Evolutionary conservation across 1,140 invertebrate species (phyloP).

Genomic region (Drosophila sturtevanti): DNA sequence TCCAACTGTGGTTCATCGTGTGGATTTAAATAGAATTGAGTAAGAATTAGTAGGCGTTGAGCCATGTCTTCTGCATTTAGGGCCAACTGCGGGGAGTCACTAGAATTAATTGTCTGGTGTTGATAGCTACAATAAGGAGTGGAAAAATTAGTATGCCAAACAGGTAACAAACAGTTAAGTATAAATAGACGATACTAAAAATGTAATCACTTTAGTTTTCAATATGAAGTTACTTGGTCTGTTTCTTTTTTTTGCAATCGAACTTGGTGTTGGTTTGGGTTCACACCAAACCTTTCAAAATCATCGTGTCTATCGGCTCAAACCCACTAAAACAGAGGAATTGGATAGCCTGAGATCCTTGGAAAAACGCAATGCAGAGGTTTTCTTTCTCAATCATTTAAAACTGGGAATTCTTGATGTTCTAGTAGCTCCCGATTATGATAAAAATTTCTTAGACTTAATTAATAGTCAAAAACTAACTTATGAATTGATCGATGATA

Average conservation of each 20-base stretch:
- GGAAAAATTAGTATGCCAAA: constrained; percentile 58
- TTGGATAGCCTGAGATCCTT: constrained; percentile 57
- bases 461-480: constrained; percentile 12
- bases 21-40: constrained; percentile 63
- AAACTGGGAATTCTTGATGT: constrained; percentile 39
- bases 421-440: constrained; percentile 51
- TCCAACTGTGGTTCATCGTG: constrained; percentile 46
- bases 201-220: constrained; percentile 25
- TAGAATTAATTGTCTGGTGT: constrained; percentile 47
- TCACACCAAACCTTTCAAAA: constrained; percentile 46
- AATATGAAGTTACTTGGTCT: constrained; percentile 37
- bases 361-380: constrained; percentile 33
- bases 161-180: constrained; percentile 7
- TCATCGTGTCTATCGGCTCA: constrained; percentile 83
- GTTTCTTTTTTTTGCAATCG: constrained; percentile 3
- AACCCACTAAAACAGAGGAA: constrained; percentile 68
- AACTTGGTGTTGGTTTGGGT: constrained; percentile 17
- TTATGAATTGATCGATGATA: constrained; percentile 50
- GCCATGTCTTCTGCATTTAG: constrained; percentile 49
- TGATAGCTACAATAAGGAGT: constrained; percentile 43
- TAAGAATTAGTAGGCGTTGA: constrained; percentile 55
- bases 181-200: constrained; percentile 23
- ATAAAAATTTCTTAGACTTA: constrained; percentile 26
- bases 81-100: constrained; percentile 38
- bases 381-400: constrained; percentile 48